Base-by-base conservation (phyloP, 2,888 invertebrate species). In the Aphidoletes aphidimyza region DNA sequence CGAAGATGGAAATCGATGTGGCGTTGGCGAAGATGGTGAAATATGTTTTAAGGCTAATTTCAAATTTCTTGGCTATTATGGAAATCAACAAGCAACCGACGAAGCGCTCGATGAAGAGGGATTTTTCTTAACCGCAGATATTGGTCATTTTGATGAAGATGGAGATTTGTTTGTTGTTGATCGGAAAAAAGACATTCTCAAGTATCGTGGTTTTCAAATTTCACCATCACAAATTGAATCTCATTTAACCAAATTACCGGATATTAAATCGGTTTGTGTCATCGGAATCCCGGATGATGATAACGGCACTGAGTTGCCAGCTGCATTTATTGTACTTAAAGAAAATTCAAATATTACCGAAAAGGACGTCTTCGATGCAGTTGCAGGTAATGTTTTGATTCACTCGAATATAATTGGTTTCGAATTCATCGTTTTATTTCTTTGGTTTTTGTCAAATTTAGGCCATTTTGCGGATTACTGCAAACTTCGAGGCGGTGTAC, bases 251-350 rank as follows among this genome's bases (percentile, higher is more conserved):
- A 85, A 87, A 39, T 83, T 89, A 34, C 87, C 88, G 0, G 89
- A 88, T 0, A 87, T 89, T 0, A 86, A 86, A 39, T 88, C 89
- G 81, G 87, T 86, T 34, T 89, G 89, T 83, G 88, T 89, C 39
- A 88, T 89, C 37, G 89, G 89, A 0, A 81, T 88, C 0, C 87
- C 88, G 3, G 86, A 89, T 84, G 85, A 86, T 5, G 84, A 42
- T 9, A 42, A 88, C n/a, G 86, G 87, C 19, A 87, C 86, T 59
- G 87, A 89, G 86, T 87, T 89, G 22, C 87, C 88, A 0, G 87
- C 88, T 3, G 89, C 89, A 22, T 89, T 88, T 11, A 86, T 89
- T 26, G 87, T 89, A 0, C 87, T 86, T 19, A 69, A 22, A 1
- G 86, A 86, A 8, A 88, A 87, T 0, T 47, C 85, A 0, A 83